These are phyloP conservation scores for Agrypnia vestita DNA, from an alignment of 1,140 invertebrate species.

Conservation along the genomic window DNA sequence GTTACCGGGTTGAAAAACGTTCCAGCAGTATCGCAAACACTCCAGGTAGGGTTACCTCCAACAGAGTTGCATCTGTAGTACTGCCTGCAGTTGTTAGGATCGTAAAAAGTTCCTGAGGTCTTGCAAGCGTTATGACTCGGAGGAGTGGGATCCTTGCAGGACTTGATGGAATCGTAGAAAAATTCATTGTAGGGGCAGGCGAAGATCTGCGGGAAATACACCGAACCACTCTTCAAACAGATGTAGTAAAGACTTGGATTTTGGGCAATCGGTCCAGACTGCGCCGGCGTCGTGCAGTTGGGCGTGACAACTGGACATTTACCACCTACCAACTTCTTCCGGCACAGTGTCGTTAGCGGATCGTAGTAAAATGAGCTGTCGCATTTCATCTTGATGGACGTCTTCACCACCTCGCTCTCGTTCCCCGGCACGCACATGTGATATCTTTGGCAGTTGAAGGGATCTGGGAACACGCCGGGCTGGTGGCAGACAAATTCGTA, in stretches of 20 bases:
- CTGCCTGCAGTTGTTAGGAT: too few relatives aligned
- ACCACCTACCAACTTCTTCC: background rate
- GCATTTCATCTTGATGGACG: constrained; percentile 28
- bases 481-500: constrained; percentile 48
- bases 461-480: constrained; percentile 66
- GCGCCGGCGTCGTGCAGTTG: background rate
- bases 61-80: too few relatives aligned
- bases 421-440: constrained; percentile 65
- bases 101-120: too few relatives aligned
- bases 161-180: constrained; percentile 4
- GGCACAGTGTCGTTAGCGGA: constrained; percentile 21
- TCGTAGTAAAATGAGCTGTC: constrained; percentile 36
- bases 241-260: constrained; percentile 47
- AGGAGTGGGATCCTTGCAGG: background rate
- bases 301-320: constrained; percentile 8
- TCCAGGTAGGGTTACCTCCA: too few relatives aligned
- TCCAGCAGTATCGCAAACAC: too few relatives aligned
- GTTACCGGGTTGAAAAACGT: too few relatives aligned
- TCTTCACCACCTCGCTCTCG: background rate
- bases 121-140: too few relatives aligned
- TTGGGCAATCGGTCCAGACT: background rate
- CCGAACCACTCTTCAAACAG: constrained; percentile 19
- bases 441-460: constrained; percentile 66
- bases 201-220: constrained; percentile 31
- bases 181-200: constrained; percentile 26